These are phyloP conservation scores for Microdon myrmicae DNA, from an alignment of 2,888 invertebrate genomes.

Conservation along the genomic window DNA sequence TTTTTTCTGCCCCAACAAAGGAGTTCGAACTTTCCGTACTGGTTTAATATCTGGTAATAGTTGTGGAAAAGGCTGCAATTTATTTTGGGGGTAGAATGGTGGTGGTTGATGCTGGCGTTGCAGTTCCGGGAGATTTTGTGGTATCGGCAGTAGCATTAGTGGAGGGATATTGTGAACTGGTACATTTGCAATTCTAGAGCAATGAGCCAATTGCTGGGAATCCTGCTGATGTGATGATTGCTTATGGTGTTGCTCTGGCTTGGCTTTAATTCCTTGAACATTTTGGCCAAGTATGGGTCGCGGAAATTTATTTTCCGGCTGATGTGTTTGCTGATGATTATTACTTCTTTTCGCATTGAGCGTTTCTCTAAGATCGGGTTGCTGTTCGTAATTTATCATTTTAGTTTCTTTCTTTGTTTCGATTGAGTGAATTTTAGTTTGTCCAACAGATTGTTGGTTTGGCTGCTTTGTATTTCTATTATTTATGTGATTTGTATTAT, in stretches of 20 bases:
- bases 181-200: too few relatives aligned
- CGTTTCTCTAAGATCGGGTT: conserved; percentile 31
- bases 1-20: conserved; percentile 12
- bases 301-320: not conserved
- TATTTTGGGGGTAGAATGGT: too few relatives aligned
- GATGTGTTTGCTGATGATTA: conserved; percentile 22
- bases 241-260: conserved; percentile 20
- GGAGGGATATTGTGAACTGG: too few relatives aligned
- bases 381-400: conserved; percentile 25
- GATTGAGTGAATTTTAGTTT: too few relatives aligned
- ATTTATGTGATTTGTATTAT: conserved; percentile 40
- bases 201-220: conserved; percentile 3
- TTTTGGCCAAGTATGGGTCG: not conserved
- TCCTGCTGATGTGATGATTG: conserved; percentile 5
- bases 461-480: conserved; percentile 38
- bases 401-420: conserved; percentile 36
- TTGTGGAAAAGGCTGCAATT: not conserved
- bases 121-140: conserved; percentile 4
- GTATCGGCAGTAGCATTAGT: not conserved
- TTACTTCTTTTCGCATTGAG: conserved; percentile 22
- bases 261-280: conserved; percentile 5
- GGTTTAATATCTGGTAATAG: not conserved
- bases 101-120: conserved; percentile 3
- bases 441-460: conserved; percentile 6
- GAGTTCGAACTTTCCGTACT: not conserved